phyloP scores from a whole-genome alignment of 1,140 invertebrate species.

The Dendrolimus punctatus region DNA sequence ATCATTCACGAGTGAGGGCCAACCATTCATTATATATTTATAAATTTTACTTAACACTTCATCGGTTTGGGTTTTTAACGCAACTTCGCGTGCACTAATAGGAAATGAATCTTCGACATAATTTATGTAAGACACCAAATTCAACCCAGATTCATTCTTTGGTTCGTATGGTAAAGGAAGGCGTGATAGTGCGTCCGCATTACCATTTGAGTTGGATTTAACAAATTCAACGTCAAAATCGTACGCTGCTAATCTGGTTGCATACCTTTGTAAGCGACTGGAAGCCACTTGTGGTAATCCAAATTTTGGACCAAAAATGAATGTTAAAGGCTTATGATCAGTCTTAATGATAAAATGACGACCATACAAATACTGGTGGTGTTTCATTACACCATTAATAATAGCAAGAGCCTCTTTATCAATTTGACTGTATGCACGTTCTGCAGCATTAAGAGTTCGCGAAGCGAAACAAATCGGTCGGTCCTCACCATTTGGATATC shows the following conservation, averaged over 20 bases:
- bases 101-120: background rate
- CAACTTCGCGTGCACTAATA: background rate
- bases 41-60: constrained; percentile 2
- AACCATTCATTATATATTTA: background rate
- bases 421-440: background rate
- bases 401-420: background rate
- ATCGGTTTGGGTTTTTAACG: too few species aligned
- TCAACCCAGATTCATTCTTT: background rate
- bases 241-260: constrained; percentile 1
- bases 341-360: too few species aligned
- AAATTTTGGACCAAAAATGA: too few species aligned
- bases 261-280: background rate
- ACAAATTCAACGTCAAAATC: background rate
- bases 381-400: background rate
- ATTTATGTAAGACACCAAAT: background rate
- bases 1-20: constrained; percentile 1
- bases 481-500: background rate
- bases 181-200: constrained; percentile 1
- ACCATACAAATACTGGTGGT: too few species aligned
- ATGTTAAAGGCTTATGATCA: too few species aligned
- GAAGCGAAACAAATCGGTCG: background rate
- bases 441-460: background rate
- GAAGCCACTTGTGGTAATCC: too few species aligned
- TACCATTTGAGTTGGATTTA: background rate
- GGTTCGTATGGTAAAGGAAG: background rate